A percentile compares a stretch with the other conserved stretches of the same genome.
phyloP scores from a whole-genome alignment of 2,888 invertebrate species.

The Aethes cnicana region DNA sequence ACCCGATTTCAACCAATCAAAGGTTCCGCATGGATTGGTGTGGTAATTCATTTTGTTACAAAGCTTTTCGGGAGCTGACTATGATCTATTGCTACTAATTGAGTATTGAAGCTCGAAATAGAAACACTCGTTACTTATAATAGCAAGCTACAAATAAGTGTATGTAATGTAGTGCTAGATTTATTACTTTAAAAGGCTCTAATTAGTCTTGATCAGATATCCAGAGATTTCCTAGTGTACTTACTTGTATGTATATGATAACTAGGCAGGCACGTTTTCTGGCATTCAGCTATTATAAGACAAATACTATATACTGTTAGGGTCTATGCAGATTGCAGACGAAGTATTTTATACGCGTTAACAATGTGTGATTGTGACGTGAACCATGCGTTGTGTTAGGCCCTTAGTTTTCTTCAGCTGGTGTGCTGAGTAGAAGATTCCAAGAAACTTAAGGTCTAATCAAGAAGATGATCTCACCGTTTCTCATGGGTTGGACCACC shows the following conservation, averaged over 20 bases:
- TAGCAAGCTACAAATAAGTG: not conserved
- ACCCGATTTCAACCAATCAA: not conserved
- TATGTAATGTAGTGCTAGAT: conserved; percentile 2
- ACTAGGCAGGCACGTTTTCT: too few relatives aligned
- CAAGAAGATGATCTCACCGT: not conserved
- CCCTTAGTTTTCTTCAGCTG: too few relatives aligned
- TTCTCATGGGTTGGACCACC: conserved; percentile 17
- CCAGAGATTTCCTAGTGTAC: too few relatives aligned
- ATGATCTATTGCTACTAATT: conserved; percentile 31
- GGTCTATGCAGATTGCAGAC: too few relatives aligned
- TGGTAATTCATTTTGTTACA: conserved; percentile 18
- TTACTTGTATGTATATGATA: too few relatives aligned
- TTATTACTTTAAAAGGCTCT: conserved; percentile 1
- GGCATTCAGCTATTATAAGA: too few relatives aligned
- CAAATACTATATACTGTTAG: too few relatives aligned
- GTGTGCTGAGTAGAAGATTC: too few relatives aligned
- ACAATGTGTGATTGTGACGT: not conserved
- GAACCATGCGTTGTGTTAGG: not conserved
- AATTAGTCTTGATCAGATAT: too few relatives aligned
- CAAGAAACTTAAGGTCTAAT: too few relatives aligned
- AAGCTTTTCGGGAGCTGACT: conserved; percentile 27
- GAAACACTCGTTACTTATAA: conserved; percentile 19
- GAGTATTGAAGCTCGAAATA: conserved; percentile 29
- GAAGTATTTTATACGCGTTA: too few relatives aligned
- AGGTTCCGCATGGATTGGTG: conserved; percentile 1